Evolutionary conservation across 1,140 invertebrate species (phyloP).

Genomic region (Asbolus verrucosus): DNA sequence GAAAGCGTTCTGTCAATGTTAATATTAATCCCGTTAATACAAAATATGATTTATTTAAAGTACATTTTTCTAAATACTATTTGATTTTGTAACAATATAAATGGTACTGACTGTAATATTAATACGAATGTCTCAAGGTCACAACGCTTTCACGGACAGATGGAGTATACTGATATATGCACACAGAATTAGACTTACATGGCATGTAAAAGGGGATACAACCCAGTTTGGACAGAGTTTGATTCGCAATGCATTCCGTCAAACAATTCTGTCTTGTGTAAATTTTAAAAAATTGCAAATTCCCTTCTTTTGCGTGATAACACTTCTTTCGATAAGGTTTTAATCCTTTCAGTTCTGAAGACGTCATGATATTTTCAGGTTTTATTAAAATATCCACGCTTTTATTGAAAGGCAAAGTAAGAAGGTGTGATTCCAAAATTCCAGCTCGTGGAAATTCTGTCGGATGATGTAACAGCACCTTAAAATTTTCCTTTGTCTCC

Average conservation of each 20-base stretch:
- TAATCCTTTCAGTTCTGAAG: constrained; percentile 67
- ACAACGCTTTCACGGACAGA: too few relatives aligned
- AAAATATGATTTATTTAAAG: too few relatives aligned
- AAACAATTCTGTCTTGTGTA: constrained; percentile 82
- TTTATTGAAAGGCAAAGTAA: too few relatives aligned
- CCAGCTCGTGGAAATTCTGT: background rate
- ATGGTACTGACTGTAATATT: too few relatives aligned
- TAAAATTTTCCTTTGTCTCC: background rate
- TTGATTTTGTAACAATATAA: too few relatives aligned
- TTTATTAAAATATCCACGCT: background rate
- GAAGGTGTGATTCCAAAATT: too few relatives aligned
- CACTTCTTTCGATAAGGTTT: constrained; percentile 68
- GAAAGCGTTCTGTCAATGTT: too few relatives aligned
- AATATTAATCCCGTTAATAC: too few relatives aligned
- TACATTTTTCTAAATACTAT: too few relatives aligned
- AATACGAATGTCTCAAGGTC: too few relatives aligned
- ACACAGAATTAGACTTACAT: background rate
- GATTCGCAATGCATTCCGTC: constrained; percentile 80
- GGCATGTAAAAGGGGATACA: constrained; percentile 64
- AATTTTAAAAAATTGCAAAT: constrained; percentile 71
- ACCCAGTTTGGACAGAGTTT: constrained; percentile 73
- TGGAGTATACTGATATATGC: too few relatives aligned
- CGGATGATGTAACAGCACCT: background rate
- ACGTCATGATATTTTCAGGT: constrained; percentile 56
- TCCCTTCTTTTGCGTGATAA: constrained; percentile 68